Base-by-base conservation (phyloP, 1,140 invertebrate species). In the Drosophila mauritiana region DNA sequence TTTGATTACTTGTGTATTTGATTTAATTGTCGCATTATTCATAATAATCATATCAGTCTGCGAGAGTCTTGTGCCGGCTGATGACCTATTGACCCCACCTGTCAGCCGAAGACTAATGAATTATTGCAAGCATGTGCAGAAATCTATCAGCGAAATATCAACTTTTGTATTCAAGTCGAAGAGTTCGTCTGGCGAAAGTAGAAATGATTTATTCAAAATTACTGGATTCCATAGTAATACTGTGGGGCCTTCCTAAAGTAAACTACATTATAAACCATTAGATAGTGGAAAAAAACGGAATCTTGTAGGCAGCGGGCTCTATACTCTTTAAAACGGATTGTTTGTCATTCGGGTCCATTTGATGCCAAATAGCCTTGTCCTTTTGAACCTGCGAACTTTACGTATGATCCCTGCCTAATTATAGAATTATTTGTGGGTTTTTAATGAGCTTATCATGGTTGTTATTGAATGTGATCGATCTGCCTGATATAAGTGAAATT, bases 121-220 rank as follows among this genome's bases (percentile, higher is more conserved):
- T 88, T 86, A 88, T 86, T 52, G 70, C 78, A 82, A 88, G 43
- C 82, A 88, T 86, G 83, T 86, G 82, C 82, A 82, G 68, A 86
- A 86, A 88, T 88, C 82, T 82, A 82, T 81, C 63, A 85, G 57
- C 51, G 49, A 62, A 82, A 78, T 80, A 76, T 76, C 49, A 77
- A 57, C 57, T 73, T 77, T 62, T 46, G 67, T 65, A 70, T 73
- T 57, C 34, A 83, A 65, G 68, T 75, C 69, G 83, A 85, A 86
- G 69, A 88, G 65, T 82, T 88, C 58, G 69, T 63, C 74, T 57
- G 72, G 61, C 69, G 49, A 63, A 82, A 82, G 73, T 65, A 46
- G 36, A 40, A 31, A 52, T 86, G 78, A 85, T 86, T 86, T 78
- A 85, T 84, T 85, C 25, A 55, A 49, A 69, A 74, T 78, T 61